Base-by-base conservation (phyloP, 2,888 invertebrate species). In the Periphyllus acericola region DNA sequence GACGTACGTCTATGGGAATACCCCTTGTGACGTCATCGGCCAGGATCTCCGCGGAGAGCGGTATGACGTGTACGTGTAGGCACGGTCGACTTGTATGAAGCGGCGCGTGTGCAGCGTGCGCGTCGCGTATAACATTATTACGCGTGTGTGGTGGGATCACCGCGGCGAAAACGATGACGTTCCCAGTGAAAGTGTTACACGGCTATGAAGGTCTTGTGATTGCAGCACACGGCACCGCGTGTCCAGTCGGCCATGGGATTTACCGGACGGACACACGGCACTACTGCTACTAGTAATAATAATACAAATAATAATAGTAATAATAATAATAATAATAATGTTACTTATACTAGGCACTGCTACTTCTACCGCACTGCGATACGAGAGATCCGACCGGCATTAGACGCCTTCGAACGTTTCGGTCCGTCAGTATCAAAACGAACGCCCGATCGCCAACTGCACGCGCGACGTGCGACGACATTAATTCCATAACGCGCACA, bases 171-270 rank as follows among this genome's bases (percentile, higher is more conserved):
- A 36, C 36, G 25, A 79, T 79, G 79, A 79, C 79, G 71, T 72
- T 71, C 82, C 14, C 82, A n/a, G 82, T 83, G 82, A 83, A 83
- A 83, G 82, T 72, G 82, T 72, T 83, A 25, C 52, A 4, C 60
- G 25, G 3, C 25, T 14, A 19, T n/a, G 82, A 83, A 83, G 82
- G 82, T 83, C 52, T 82, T 83, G 82, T 46, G 52, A 72, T 83
- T 29, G 46, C 46, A 29, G 29, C n/a, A 14, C 60, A 11, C 80
- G 19, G 68, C 46, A 14, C 60, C 76, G 66, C 25, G 74, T 55
- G 84, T 76, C 76, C 84, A 75, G 83, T 66, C 83, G 85, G 78
- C 85, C 85, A 78, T 85, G 85, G 85, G 85, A 78, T 78, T 85
- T 85, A 85, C 85, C 85, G 78, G 85, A 85, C 75, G 34, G 52